Conservation (phyloP, 2,888 invertebrate genomes). For the Branchellion lobata region DNA sequence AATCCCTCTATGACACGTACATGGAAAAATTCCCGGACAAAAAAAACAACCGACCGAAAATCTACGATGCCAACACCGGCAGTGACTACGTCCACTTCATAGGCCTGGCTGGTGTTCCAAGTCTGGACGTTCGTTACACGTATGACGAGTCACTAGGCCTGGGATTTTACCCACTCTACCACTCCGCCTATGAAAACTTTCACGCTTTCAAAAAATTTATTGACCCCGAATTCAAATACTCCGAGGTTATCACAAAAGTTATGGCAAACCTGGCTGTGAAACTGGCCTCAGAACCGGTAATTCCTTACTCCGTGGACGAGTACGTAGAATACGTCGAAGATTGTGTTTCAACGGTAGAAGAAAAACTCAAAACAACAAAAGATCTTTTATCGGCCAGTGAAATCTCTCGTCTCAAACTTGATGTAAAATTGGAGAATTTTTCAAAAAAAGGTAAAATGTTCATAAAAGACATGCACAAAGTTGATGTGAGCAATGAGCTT, state of each 20-base stretch:
- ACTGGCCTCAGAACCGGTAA: slow-evolving; percentile 3
- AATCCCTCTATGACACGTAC: slow-evolving; percentile 60
- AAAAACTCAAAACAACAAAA: not conserved
- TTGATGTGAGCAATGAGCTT: not conserved
- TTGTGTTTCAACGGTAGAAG: not conserved
- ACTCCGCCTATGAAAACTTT: slow-evolving; percentile 62
- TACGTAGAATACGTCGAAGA: slow-evolving; percentile 4
- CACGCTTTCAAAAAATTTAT: slow-evolving; percentile 57
- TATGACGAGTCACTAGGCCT: slow-evolving; percentile 51
- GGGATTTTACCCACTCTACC: slow-evolving; percentile 61
- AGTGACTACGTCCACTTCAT: slow-evolving; percentile 64
- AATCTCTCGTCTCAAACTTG: not conserved
- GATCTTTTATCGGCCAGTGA: not conserved
- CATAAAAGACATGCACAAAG: not conserved
- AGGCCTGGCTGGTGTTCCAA: slow-evolving; percentile 62
- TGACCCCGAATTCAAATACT: slow-evolving; percentile 56
- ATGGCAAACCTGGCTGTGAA: slow-evolving; percentile 17
- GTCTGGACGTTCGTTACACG: slow-evolving; percentile 62
- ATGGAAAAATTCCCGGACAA: slow-evolving; percentile 44
- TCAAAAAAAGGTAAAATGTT: not conserved
- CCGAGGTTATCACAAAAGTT: slow-evolving; percentile 2
- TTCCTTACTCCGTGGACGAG: slow-evolving; percentile 25
- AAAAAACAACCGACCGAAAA: not conserved
- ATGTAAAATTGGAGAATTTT: not conserved
- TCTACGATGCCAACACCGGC: slow-evolving; percentile 59